Evolutionary conservation across 2,113 vertebrate genomes (phyloP), one percentile per base, ranked within the genome.

Genomic region (Ctenomys sociabilis): DNA sequence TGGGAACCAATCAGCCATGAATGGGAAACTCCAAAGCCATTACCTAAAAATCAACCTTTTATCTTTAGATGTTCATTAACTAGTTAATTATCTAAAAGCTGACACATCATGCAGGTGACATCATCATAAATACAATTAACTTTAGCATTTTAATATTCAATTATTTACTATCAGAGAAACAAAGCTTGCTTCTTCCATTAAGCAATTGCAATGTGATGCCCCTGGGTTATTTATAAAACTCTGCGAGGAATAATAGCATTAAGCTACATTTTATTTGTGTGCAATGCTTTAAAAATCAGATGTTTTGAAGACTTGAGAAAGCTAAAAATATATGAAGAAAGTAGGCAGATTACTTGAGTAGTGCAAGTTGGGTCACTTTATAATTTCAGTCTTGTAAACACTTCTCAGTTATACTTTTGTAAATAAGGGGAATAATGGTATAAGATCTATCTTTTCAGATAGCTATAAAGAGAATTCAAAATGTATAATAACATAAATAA

Each of bases 101-200:
- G 45, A 35, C 14, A 49, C 24, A 68, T 9, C 5, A 11, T 43
- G 40, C 21, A 61, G 22, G 35, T 90, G 70, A 84, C 77, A 90
- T 83, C 30, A 43, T 90, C 80, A 49, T 49, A 49, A 61, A 61
- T 77, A 43, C 26, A 66, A 82, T 86, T 88, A 59, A 37, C 7
- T 78, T 95, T 93, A 63, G 26, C 26, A 92, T 85, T 85, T 96
- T 24, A 92, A 2, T 35, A n/a, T 63, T 57, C 89, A 88, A 72
- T 85, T 88, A 91, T 68, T 59, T 94, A 85, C 70, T 45, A 78
- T 64, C 30, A 95, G 59, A 91, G 35, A 82, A 26, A 24, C 11
- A n/a, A 95, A 59, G 2, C 57, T 93, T 68, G 28, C 13, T 4
- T 75, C 22, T 86, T 88, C 24, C 14, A 35, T 59, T 66, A 95